Conservation (phyloP, 2,888 invertebrate genomes). For the Diarsia mendica region DNA sequence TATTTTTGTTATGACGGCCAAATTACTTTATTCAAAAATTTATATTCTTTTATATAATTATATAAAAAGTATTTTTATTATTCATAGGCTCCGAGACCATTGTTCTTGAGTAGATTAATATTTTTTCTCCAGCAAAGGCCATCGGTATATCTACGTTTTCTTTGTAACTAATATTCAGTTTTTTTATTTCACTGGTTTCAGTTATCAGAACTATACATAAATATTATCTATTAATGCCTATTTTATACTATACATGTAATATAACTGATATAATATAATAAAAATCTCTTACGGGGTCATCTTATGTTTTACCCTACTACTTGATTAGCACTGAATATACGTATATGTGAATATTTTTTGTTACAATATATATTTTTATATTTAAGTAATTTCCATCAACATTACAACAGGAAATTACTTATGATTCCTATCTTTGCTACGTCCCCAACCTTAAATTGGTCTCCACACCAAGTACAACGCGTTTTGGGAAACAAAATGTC, state of each 20-base stretch:
- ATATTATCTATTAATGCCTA: conserved; percentile 41
- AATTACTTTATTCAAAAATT: neutral
- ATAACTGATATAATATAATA: conserved; percentile 57
- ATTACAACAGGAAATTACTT: conserved; percentile 57
- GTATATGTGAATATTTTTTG: conserved; percentile 57
- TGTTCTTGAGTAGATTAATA: neutral
- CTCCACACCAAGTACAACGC: conserved; percentile 86
- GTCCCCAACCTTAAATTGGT: conserved; percentile 40
- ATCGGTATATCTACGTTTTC: conserved; percentile 4
- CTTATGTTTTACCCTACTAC: conserved; percentile 52
- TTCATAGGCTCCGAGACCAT: too few relatives aligned
- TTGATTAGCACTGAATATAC: conserved; percentile 61
- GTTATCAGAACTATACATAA: conserved; percentile 30
- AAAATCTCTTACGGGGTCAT: conserved; percentile 57
- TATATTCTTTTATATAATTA: neutral
- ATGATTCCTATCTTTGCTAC: conserved; percentile 54
- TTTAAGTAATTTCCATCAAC: conserved; percentile 68
- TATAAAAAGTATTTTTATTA: neutral
- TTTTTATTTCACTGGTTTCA: neutral
- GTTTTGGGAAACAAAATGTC: conserved; percentile 74
- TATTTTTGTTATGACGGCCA: neutral
- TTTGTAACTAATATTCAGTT: neutral
- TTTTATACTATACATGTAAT: conserved; percentile 53
- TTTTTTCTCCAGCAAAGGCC: neutral
- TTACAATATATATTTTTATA: conserved; percentile 52